Base-by-base conservation (phyloP, 2,888 invertebrate genomes). In the Torymus auratus region DNA sequence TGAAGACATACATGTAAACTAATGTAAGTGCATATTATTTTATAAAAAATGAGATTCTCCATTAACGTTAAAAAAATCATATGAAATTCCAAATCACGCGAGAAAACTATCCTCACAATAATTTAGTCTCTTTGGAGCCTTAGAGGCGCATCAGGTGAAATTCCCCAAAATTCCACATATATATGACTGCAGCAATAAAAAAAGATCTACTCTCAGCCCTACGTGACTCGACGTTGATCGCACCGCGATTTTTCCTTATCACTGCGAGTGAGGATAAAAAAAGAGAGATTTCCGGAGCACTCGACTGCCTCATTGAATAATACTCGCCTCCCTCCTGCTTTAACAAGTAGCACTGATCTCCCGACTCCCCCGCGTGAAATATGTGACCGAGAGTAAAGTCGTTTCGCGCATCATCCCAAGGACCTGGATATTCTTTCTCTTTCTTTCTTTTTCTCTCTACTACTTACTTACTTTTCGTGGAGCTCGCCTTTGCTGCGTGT, bases 301-400 rank as follows among this genome's bases (percentile, higher is more conserved):
- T 61, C 55, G 56, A 17, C 55, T 80, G 17, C 60, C 52, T 77
- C 77, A 77, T 71, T 76, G 71, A 80, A 76, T 72, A 80, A 74
- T 75, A 67, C 13, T 65, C 74, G 50, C 64, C 78, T 55, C 67
- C 70, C 78, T 55, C 61, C 70, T 70, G 55, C 62, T 64, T 28
- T n/a, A 62, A 23, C 70, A 78, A 80, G 72, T 60, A 17, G 15
- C 56, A 12, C 64, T 69, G 53, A 73, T 67, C 67, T 75, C 52
- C 5, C 13, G 41, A 13, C 50, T 67, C 50, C 5, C 53, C 64
- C 60, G 62, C 17, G 50, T 81, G 69, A 78, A 70, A 81, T 78
- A 74, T 76, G 60, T 64, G 60, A 3, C 53, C 15, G 56, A 55
- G 71, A 78, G 65, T 73, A 65, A 62, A 55, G 65, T 56, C 52